Conservation (phyloP, 1,140 invertebrate species). For the Sarcophaga bullata region DNA sequence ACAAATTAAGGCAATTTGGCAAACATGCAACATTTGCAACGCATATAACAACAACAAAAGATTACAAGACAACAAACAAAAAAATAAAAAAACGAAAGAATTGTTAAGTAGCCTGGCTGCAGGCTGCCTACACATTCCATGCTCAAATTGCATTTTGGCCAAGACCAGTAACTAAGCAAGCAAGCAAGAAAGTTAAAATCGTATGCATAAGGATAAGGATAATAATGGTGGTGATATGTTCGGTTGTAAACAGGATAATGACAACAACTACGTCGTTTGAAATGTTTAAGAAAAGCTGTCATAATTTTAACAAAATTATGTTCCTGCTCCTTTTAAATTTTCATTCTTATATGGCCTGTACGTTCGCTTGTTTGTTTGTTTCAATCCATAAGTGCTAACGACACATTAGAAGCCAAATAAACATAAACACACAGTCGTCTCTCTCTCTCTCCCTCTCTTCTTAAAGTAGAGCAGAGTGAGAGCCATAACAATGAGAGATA, state of each 20-base stretch:
- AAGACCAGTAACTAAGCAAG: not conserved
- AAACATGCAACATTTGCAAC: constrained; percentile 9
- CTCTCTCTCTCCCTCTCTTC: too few relatives aligned
- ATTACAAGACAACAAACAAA: not conserved
- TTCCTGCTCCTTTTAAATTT: too few relatives aligned
- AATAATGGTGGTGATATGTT: not conserved
- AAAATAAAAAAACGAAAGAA: not conserved
- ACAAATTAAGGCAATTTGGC: constrained; percentile 14
- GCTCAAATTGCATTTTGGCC: not conserved
- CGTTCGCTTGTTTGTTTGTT: not conserved
- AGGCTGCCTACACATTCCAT: not conserved
- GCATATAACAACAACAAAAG: not conserved
- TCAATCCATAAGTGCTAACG: constrained; percentile 1
- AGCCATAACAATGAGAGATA: too few relatives aligned
- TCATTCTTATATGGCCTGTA: not conserved
- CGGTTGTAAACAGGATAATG: too few relatives aligned
- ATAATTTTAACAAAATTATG: constrained; percentile 14
- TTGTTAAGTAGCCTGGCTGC: not conserved
- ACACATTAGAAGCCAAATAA: constrained; percentile 3
- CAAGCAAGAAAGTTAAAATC: too few relatives aligned
- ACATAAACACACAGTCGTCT: not conserved
- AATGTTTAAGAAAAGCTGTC: constrained; percentile 3
- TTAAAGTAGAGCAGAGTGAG: too few relatives aligned
- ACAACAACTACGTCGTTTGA: not conserved
- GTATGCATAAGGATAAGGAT: constrained; percentile 10